phyloP scores from a whole-genome alignment of 1,140 invertebrate species.

The Drosophila ironensis region DNA sequence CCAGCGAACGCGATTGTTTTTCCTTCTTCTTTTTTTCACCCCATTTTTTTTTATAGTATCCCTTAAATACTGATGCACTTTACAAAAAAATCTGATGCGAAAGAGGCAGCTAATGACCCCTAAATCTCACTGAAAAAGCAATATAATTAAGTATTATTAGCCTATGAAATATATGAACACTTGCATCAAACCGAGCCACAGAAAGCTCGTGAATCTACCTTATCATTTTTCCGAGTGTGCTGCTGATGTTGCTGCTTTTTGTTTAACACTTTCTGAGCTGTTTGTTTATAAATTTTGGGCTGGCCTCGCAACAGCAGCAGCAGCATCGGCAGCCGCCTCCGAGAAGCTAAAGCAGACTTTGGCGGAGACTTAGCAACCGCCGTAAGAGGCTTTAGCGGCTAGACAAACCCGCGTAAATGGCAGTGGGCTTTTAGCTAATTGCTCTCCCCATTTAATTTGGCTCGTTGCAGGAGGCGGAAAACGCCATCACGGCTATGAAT shows the following conservation, averaged over 20 bases:
- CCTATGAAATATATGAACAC: no score
- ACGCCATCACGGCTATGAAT: slow-evolving; percentile 98
- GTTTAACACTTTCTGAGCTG: slow-evolving; percentile 63
- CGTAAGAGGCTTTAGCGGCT: slow-evolving; percentile 70
- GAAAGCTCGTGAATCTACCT: no score
- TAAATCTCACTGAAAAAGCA: no score
- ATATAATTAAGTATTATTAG: no score
- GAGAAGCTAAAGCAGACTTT: no score
- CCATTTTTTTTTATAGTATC: slow-evolving; percentile 17
- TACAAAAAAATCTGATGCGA: no score
- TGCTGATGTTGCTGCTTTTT: slow-evolving; percentile 21
- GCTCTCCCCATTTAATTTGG: slow-evolving; percentile 65
- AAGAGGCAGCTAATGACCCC: no score
- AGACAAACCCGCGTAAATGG: slow-evolving; percentile 67
- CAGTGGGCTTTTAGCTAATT: slow-evolving; percentile 71
- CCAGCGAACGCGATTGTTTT: slow-evolving; percentile 55
- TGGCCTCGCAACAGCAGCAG: slow-evolving; percentile 1
- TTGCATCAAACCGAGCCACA: no score
- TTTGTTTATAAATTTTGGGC: slow-evolving; percentile 65
- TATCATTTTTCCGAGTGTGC: not conserved
- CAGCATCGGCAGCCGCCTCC: no score
- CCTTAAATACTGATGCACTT: not conserved
- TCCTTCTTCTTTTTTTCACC: not conserved
- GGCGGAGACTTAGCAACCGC: slow-evolving; percentile 30
- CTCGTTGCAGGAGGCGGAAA: slow-evolving; percentile 95